Evolutionary conservation across 2,113 vertebrate species (phyloP), one percentile per base, ranked within the genome.

Genomic region (Lepisosteus oculatus): DNA sequence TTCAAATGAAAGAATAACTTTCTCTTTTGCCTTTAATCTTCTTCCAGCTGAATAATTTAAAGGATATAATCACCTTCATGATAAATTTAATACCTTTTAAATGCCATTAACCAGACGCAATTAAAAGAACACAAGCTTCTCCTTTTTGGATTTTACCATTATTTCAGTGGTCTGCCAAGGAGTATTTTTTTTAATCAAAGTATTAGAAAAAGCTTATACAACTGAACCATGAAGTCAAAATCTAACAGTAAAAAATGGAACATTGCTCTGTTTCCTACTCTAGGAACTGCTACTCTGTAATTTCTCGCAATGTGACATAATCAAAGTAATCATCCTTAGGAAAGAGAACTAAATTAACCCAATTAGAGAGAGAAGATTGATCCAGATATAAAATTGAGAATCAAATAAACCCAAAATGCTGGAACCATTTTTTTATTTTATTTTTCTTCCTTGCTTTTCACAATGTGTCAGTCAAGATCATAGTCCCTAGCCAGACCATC

Each of bases 241-340:
- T 29, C 29, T 29, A 29, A 29, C 29, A 29, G 29, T 29, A 29
- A 29, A 29, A 29, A 29, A 29, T 29, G 29, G 29, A 29, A 29
- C 29, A 29, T 29, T 29, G 75, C 76, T 47, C 15, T 17, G 69
- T 80, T 71, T 54, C 71, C 77, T 73, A 44, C 63, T 61, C 70
- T 77, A 76, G 70, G 74, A 68, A 81, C 79, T 68, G 65, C 77
- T 78, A 67, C 79, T 77, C 79, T 47, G 71, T 76, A 78, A 76
- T 84, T 74, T 80, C 74, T 78, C 79, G 75, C 77, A 76, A 71
- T 64, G 74, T 90, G 90, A 91, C 86, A 83, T 88, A 86, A 92
- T 92, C 87, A 86, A 88, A 83, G 83, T 89, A 92, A 90, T 92
- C 77, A 73, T 80, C 82, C 59, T 76, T 76, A 47, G 59, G 57